Evolutionary conservation across 1,140 invertebrate genomes (phyloP), one percentile per base, ranked within the genome.

Genomic region (Marisa cornuarietis): DNA sequence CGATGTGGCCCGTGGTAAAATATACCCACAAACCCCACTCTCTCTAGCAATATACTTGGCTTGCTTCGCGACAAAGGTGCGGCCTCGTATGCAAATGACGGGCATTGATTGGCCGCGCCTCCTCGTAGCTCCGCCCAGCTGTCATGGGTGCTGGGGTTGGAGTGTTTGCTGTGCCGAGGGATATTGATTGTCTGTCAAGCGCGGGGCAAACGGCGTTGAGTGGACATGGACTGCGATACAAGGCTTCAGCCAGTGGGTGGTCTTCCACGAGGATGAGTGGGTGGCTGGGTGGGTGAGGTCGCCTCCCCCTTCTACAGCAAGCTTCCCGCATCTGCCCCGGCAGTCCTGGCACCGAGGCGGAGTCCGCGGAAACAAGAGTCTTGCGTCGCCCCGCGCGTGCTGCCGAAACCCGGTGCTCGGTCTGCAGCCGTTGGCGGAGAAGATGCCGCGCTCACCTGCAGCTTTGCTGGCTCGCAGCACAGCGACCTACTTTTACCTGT

Each of bases 31-130:
- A 52, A 77, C 31, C 76, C 54, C 63, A 54, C 49, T 68, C 65
- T 65, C 65, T 62, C 65, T 52, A 54, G 76, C 76, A 77, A 77
- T 77, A 77, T 77, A 77, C 76, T 54, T 77, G 51, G 74, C 61
- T 63, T 61, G 58, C 62, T 24, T 49, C 24, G 61, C 31, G 42
- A 65, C 63, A 24, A 69, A 26, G 76, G 76, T 24, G 76, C 61
- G 51, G 76, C 76, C 76, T 51, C 3, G 24, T 6, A 77, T 77
- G 76, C 76, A 77, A 77, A 77, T 77, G 76, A 77, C n/a, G 51
- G 51, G 54, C 76, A 77, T 69, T 77, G 76, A 77, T 77, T 77
- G 76, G 76, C 76, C 65, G 62, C 10, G 24, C 26, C 76, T 66
- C 76, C 52, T 24, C 63, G 10, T 54, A 68, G 76, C 63, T 69